Percentiles rank a stretch among this genome's conserved stretches.
Evolutionary conservation across 2,113 vertebrate genomes (phyloP).

Genomic region (Vombatus ursinus): DNA sequence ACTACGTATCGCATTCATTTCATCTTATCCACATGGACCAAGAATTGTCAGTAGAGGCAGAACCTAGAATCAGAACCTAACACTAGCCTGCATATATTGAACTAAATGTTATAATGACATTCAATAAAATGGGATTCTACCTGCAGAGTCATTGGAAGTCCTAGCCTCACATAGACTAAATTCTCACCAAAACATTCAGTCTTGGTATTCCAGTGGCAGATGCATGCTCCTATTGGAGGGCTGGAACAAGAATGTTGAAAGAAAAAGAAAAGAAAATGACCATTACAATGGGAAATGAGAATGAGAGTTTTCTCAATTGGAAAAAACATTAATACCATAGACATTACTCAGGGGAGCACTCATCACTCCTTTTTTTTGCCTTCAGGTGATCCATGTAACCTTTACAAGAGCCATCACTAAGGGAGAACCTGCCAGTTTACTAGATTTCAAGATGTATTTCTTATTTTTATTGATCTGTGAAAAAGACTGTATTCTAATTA

Average conservation of each 20-base stretch:
- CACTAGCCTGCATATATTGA: constrained; percentile 14
- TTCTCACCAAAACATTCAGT: neutral
- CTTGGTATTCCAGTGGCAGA: neutral
- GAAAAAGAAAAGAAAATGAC: neutral
- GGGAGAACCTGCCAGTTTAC: neutral
- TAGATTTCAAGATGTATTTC: neutral
- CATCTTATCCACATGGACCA: neutral
- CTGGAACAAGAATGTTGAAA: neutral
- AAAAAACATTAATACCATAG: neutral
- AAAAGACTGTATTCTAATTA: constrained; percentile 52
- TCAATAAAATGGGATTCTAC: constrained; percentile 11
- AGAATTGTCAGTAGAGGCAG: neutral
- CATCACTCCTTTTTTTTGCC: neutral
- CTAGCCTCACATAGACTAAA: neutral
- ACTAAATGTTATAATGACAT: neutral
- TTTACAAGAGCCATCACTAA: neutral
- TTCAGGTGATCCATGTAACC: neutral
- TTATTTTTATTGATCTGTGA: constrained; percentile 31
- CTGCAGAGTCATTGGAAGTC: neutral
- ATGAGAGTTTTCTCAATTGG: neutral
- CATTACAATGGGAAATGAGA: neutral
- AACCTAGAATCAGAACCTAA: neutral
- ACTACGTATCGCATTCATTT: neutral
- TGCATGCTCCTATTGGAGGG: neutral
- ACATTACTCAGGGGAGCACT: neutral